Base-by-base conservation (phyloP, 2,113 vertebrate species). In the Lycaon pictus region DNA sequence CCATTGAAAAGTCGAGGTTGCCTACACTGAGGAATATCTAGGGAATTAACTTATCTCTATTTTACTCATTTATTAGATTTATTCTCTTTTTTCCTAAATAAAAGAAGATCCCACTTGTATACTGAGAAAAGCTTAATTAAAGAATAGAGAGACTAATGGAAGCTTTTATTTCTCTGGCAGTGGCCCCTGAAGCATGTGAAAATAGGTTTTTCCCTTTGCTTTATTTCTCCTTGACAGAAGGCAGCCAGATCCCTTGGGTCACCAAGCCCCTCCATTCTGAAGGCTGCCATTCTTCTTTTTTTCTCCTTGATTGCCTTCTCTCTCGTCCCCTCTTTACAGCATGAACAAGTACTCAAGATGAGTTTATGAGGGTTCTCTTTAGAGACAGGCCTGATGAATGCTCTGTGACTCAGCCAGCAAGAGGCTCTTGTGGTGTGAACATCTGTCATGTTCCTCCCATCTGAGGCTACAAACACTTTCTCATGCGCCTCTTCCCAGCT, bases 61-160 rank as follows among this genome's bases (percentile, higher is more conserved):
- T 96, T 94, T 96, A 90, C 56, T 97, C 87, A 85, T 81, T 95
- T 92, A 77, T 97, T 81, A 94, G 69, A 85, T 88, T 79, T 87
- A 96, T 87, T 95, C 83, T 88, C 62, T 77, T 93, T 94, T 96
- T 89, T 93, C 90, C 96, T 95, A 90, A 95, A 93, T 90, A 96
- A 96, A 96, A 92, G 81, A 16, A 1, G 60, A 85, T 88, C 65
- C 96, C 93, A 95, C 92, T 97, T 95, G 88, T 88, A 43, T 82
- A 58, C 48, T 89, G 51, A 96, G 43, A 82, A 69, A 89, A 92
- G 62, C 74, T 97, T 96, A 96, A 96, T 98, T 96, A 92, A 94
- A 82, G 94, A 96, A 95, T 87, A 95, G 51, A 32, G 93, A 83
- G 81, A 77, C 69, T 87, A 92, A 79, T n/a, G 71, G 89, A 85